phyloP scores from a whole-genome alignment of 1,140 invertebrate species.

The Drosophila bocki region DNA sequence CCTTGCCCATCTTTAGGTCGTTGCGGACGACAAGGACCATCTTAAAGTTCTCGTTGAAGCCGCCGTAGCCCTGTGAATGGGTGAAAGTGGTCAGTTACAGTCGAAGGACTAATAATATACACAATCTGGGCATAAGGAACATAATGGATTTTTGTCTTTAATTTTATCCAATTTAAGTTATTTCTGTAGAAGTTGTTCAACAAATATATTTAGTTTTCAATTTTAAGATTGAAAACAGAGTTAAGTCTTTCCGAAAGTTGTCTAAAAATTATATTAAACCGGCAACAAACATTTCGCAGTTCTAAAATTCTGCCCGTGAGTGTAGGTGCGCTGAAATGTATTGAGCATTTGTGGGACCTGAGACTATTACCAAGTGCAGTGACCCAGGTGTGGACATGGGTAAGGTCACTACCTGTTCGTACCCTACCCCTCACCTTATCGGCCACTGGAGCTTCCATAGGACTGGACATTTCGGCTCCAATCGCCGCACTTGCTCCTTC shows the following conservation, averaged over 20 bases:
- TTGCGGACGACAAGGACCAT: constrained; percentile 94
- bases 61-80: constrained; percentile 53
- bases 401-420: neutral
- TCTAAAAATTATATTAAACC: neutral
- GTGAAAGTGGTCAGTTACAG: neutral
- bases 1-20: constrained; percentile 97
- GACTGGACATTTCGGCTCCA: constrained; percentile 23
- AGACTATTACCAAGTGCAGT: neutral
- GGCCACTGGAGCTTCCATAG: constrained; percentile 41
- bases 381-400: no score
- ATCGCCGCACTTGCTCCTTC: constrained; percentile 13
- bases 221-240: no score
- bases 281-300: neutral
- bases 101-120: no score
- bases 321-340: constrained; percentile 4
- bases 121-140: no score
- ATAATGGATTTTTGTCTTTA: no score
- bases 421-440: constrained; percentile 62
- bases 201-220: no score
- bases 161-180: no score
- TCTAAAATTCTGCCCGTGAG: constrained; percentile 3
- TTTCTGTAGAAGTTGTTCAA: no score
- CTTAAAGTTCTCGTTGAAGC: constrained; percentile 88
- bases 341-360: constrained; percentile 3
- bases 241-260: neutral